These are phyloP conservation scores for Empis livida DNA, from an alignment of 2,888 invertebrate genomes.

Conservation along the genomic window DNA sequence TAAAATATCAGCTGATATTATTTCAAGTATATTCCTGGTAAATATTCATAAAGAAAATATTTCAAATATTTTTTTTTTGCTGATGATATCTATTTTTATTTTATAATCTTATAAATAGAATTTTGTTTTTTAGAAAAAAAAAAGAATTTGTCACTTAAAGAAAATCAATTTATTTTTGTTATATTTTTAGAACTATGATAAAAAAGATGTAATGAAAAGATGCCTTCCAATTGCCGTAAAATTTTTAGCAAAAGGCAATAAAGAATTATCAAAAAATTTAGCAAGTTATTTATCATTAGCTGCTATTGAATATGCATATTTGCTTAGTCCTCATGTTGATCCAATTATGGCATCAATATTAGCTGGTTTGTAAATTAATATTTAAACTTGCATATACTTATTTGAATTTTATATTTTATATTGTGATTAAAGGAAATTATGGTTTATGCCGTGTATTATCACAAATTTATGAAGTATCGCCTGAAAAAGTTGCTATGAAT, in stretches of 20 bases:
- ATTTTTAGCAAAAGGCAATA: slow-evolving; percentile 80
- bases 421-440: slow-evolving; percentile 63
- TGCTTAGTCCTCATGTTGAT: slow-evolving; percentile 76
- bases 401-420: too few species aligned
- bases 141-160: not conserved
- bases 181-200: slow-evolving; percentile 41
- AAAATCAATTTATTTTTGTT: not conserved
- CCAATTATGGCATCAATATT: slow-evolving; percentile 84
- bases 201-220: slow-evolving; percentile 41
- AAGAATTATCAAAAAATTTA: slow-evolving; percentile 78
- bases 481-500: slow-evolving; percentile 74
- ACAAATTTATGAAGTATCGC: slow-evolving; percentile 79
- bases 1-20: slow-evolving; percentile 89
- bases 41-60: slow-evolving; percentile 23
- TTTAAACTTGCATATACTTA: too few species aligned
- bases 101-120: not conserved
- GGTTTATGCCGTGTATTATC: slow-evolving; percentile 77
- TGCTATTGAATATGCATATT: slow-evolving; percentile 77
- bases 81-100: not conserved
- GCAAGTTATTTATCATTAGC: slow-evolving; percentile 85
- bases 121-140: too few species aligned
- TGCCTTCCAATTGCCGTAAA: slow-evolving; percentile 85
- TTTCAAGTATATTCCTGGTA: slow-evolving; percentile 88
- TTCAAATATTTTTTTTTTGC: not conserved
- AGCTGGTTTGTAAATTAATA: slow-evolving; percentile 46